Base-by-base conservation (phyloP, 2,888 invertebrate genomes). In the Drosophila dives region DNA sequence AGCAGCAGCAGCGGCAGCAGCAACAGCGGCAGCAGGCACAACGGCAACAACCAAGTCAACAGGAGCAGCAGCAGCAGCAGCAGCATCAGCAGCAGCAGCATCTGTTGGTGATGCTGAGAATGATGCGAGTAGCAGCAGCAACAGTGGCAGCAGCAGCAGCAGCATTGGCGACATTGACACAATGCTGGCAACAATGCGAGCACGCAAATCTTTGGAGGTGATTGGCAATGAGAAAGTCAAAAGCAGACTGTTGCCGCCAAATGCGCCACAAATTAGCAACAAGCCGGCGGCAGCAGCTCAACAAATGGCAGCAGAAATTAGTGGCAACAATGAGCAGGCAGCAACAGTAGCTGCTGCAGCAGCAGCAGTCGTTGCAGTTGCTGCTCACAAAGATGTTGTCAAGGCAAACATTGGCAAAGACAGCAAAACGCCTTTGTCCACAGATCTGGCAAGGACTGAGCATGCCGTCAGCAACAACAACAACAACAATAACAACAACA, bases 191-290 rank as follows among this genome's bases (percentile, higher is more conserved):
- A 91, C 83, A 91, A 87, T 88, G 77, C 91, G 90, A 62, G 90
- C 92, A 85, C 91, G 91, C 72, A 92, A 92, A 86, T 92, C 92
- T 72, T 75, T 91, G 72, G 77, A 83, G 67, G 77, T 76, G 68
- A 81, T 84, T 68, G 75, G 77, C 72, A 79, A 64, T 55, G 78
- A 65, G 74, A 83, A 71, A 72, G 58, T 71, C 50, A 64, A 63
- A 63, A 77, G 32, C 59, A 76, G 72, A 74, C 69, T 76, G 64
- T 42, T 87, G 72, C 89, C 90, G 53, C 91, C 91, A 63, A 91
- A 90, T 86, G 81, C 89, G 60, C 92, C 91, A 56, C 73, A 90
- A 91, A 91, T 91, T 77, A 91, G 83, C 79, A 91, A 86, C 78
- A 85, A 85, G 79, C 90, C 90, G 42, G 81, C 81, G 69, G 78